A percentile compares a stretch with the other conserved stretches of the same genome.
These are phyloP conservation scores for Calephelis nemesis DNA, from an alignment of 1,140 invertebrate genomes.

Conservation along the genomic window DNA sequence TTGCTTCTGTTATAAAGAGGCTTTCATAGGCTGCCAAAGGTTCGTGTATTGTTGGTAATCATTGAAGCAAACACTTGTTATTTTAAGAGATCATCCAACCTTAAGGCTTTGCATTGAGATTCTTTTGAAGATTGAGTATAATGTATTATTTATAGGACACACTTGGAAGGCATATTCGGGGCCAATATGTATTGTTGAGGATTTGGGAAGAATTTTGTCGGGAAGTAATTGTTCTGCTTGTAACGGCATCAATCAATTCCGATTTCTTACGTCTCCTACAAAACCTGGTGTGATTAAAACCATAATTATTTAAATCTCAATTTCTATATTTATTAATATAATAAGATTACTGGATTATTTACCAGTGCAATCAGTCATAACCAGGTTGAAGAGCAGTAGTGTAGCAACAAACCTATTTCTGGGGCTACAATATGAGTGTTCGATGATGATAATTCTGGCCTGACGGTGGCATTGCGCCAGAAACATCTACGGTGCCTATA, in stretches of 20 bases:
- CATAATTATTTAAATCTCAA: too few relatives aligned
- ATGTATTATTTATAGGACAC: conserved; percentile 77
- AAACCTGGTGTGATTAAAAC: too few relatives aligned
- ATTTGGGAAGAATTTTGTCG: conserved; percentile 14
- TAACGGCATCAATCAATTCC: conserved; percentile 8
- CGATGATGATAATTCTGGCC: too few relatives aligned
- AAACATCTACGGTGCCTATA: too few relatives aligned
- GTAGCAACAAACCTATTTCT: too few relatives aligned
- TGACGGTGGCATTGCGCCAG: too few relatives aligned
- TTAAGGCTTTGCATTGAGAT: conserved; percentile 68
- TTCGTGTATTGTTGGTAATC: conserved; percentile 76
- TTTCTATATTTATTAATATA: too few relatives aligned
- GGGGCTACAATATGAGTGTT: too few relatives aligned
- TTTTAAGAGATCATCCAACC: conserved; percentile 79
- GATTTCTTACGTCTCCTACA: neutral
- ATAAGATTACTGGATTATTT: too few relatives aligned
- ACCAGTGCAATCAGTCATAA: too few relatives aligned
- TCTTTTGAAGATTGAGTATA: conserved; percentile 68
- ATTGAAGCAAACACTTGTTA: conserved; percentile 79
- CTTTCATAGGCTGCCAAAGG: conserved; percentile 75
- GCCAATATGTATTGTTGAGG: conserved; percentile 48
- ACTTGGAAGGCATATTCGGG: conserved; percentile 70
- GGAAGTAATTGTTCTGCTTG: conserved; percentile 7
- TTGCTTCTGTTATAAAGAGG: conserved; percentile 45
- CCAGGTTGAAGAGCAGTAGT: too few relatives aligned